These are phyloP conservation scores for Caerostris extrusa DNA, from an alignment of 1,140 invertebrate genomes.

Conservation along the genomic window DNA sequence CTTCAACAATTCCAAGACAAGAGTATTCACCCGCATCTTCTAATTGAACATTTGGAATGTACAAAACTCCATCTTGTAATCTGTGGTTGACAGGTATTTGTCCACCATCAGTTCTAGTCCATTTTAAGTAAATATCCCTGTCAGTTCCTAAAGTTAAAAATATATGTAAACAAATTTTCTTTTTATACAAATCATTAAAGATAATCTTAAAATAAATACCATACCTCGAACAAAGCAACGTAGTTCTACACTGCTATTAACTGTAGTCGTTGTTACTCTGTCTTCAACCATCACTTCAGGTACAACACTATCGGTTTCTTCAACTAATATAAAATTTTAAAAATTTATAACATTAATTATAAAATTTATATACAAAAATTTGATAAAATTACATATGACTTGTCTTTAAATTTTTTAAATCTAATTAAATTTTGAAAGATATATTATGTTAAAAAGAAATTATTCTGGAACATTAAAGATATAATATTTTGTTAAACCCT, in stretches of 20 bases:
- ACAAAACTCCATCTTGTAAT: constrained; percentile 85
- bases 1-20: constrained; percentile 85
- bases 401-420: too few species aligned
- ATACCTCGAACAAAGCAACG: constrained; percentile 84
- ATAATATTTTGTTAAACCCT: too few species aligned
- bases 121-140: constrained; percentile 82
- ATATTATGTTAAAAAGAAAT: too few species aligned
- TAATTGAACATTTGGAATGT: constrained; percentile 85
- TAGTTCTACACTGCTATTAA: constrained; percentile 86
- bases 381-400: too few species aligned
- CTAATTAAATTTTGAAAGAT: too few species aligned
- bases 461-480: too few species aligned
- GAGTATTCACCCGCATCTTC: constrained; percentile 90
- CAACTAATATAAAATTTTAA: constrained; percentile 72
- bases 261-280: constrained; percentile 82
- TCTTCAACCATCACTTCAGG: constrained; percentile 79
- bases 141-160: constrained; percentile 73
- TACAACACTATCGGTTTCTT: constrained; percentile 78
- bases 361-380: neutral
- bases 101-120: constrained; percentile 86
- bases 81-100: constrained; percentile 85
- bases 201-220: neutral
- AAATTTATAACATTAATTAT: neutral
- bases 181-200: neutral
- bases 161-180: neutral